A percentile compares a stretch with the other conserved stretches of the same genome.
Conservation (phyloP, 2,113 vertebrate genomes). For the Notarius quadriscutis region DNA sequence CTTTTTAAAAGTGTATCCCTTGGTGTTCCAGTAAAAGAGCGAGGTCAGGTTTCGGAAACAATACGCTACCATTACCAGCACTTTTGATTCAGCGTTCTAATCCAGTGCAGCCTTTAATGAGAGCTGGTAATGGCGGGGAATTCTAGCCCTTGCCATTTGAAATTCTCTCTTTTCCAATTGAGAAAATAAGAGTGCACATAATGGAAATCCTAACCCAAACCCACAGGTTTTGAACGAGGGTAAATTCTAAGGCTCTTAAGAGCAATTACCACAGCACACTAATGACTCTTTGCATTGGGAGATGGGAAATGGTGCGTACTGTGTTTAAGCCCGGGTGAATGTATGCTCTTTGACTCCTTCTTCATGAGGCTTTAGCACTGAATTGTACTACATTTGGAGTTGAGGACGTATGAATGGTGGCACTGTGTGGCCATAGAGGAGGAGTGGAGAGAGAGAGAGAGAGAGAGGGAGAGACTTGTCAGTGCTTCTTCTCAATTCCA, state of each 20-base stretch:
- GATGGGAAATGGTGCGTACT: constrained; percentile 49
- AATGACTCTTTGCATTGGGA: constrained; percentile 27
- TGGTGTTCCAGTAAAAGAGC: neutral
- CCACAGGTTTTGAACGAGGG: neutral
- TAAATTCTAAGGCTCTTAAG: constrained; percentile 18
- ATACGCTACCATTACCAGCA: neutral
- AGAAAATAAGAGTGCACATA: constrained; percentile 14
- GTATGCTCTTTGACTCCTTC: constrained; percentile 44
- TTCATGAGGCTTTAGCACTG: constrained; percentile 18
- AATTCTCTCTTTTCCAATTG: neutral
- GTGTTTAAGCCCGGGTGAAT: constrained; percentile 65
- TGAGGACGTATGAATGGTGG: constrained; percentile 12
- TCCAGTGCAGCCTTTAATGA: constrained; percentile 10
- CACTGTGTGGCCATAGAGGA: constrained; percentile 14
- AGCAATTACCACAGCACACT: constrained; percentile 62
- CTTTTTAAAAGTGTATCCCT: neutral
- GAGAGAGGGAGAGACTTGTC: neutral
- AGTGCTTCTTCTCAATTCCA: neutral
- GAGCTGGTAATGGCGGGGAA: neutral
- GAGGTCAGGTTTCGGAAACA: neutral
- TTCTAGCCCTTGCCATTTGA: neutral
- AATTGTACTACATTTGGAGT: constrained; percentile 10
- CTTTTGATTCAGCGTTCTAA: neutral
- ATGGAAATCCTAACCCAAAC: neutral
- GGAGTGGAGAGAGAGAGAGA: neutral